Evolutionary conservation across 2,113 vertebrate species (phyloP).

Genomic region (Anhinga rufa): DNA sequence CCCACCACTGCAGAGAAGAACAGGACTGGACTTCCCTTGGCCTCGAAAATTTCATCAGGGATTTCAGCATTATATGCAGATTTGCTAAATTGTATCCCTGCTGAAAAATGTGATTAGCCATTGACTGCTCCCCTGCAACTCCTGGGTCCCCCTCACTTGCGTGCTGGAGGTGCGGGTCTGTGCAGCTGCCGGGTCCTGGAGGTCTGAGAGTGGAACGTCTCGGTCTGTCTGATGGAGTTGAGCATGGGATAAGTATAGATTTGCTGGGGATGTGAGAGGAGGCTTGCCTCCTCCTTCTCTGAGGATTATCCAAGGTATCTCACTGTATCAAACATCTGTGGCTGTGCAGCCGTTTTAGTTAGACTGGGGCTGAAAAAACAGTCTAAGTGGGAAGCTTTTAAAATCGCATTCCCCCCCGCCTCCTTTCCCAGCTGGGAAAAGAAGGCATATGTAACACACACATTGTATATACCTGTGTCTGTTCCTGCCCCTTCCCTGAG

Average conservation of each 20-base stretch:
- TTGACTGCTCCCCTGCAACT: background rate
- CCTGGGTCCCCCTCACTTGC: background rate
- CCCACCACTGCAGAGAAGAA: background rate
- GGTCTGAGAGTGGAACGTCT: background rate
- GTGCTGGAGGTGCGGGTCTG: fast-evolving
- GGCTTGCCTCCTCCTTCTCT: background rate
- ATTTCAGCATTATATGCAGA: background rate
- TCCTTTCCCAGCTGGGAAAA: background rate
- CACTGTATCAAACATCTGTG: background rate
- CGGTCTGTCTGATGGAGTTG: background rate
- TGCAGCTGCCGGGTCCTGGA: fast-evolving
- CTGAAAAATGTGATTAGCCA: background rate
- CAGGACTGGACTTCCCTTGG: background rate
- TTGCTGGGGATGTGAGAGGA: background rate
- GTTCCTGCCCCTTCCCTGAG: background rate
- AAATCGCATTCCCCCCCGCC: background rate
- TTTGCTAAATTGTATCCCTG: background rate
- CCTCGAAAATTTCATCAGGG: background rate
- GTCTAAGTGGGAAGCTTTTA: background rate
- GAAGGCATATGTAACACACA: background rate
- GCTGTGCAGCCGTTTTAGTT: background rate
- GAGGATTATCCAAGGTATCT: fast-evolving
- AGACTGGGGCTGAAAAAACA: background rate
- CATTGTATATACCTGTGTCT: background rate
- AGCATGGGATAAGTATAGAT: background rate